Percentiles rank a stretch among this genome's conserved stretches.
phyloP scores from a whole-genome alignment of 2,888 invertebrate species.

The Hyalella azteca region DNA sequence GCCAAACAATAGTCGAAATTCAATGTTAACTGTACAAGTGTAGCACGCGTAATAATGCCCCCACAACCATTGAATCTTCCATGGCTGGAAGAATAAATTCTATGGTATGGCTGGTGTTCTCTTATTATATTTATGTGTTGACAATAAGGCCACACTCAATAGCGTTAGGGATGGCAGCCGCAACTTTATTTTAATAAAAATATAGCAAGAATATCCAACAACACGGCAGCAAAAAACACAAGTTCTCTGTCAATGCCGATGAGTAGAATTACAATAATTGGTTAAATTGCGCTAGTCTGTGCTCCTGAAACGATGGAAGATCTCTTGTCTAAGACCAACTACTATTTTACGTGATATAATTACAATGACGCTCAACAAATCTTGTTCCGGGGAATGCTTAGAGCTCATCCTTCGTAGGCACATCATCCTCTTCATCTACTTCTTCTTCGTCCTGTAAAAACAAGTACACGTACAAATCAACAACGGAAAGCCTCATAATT shows the following conservation, averaged over 20 bases:
- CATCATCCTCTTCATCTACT: slow-evolving; percentile 55
- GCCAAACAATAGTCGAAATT: background rate
- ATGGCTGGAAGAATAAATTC: background rate
- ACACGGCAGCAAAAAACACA: no score
- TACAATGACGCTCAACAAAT: slow-evolving; percentile 11
- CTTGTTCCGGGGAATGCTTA: slow-evolving; percentile 34
- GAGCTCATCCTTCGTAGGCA: slow-evolving; percentile 55
- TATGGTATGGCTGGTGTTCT: background rate
- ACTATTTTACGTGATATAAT: slow-evolving; percentile 11
- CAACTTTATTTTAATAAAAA: no score
- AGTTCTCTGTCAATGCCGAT: no score
- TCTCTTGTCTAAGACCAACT: no score
- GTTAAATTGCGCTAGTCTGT: no score
- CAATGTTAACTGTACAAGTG: background rate
- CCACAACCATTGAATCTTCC: slow-evolving; percentile 15
- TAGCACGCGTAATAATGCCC: background rate
- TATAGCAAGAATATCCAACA: no score
- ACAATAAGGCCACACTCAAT: background rate
- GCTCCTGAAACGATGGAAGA: no score
- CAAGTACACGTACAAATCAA: no score
- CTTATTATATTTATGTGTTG: background rate
- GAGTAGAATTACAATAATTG: no score
- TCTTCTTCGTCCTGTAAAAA: slow-evolving; percentile 54
- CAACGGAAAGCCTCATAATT: no score
- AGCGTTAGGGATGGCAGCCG: no score